These are phyloP conservation scores for Polylopha cassiicola DNA, from an alignment of 2,888 invertebrate genomes.

Conservation along the genomic window DNA sequence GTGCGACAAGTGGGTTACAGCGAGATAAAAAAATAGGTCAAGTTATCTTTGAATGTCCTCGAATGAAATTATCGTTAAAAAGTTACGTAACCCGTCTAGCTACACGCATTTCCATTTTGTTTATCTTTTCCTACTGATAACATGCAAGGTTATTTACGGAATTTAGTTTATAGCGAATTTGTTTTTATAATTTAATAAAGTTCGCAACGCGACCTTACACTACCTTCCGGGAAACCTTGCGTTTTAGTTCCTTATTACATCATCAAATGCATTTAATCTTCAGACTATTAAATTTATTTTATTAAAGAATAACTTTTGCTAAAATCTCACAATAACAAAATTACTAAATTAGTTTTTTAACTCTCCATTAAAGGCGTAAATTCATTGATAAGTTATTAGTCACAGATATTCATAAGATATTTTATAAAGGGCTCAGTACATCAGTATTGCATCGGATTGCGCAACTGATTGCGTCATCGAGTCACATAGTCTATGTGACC, in stretches of 20 bases:
- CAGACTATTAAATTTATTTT: too few species aligned
- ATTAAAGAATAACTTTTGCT: too few species aligned
- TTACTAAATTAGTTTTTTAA: too few species aligned
- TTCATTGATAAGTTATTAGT: too few species aligned
- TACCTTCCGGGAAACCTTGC: slow-evolving; percentile 70
- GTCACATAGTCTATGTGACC: slow-evolving; percentile 58
- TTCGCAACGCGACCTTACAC: too few species aligned
- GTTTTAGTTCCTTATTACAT: slow-evolving; percentile 68
- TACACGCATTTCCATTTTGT: too few species aligned
- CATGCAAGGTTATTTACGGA: slow-evolving; percentile 51
- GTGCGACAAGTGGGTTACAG: slow-evolving; percentile 68
- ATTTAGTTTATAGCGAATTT: slow-evolving; percentile 25
- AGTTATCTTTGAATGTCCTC: slow-evolving; percentile 75
- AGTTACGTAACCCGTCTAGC: too few species aligned
- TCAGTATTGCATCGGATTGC: slow-evolving; percentile 52
- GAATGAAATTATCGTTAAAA: slow-evolving; percentile 66
- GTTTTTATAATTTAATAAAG: slow-evolving; percentile 39
- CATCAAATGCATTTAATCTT: slow-evolving; percentile 58
- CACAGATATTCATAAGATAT: too few species aligned
- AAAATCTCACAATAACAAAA: too few species aligned
- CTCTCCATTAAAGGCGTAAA: too few species aligned
- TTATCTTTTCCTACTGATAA: slow-evolving; percentile 65
- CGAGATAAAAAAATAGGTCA: slow-evolving; percentile 76
- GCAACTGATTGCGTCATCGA: slow-evolving; percentile 69
- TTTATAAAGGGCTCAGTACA: slow-evolving; percentile 6